Base-by-base conservation (phyloP, 1,140 invertebrate genomes). In the Lithobius niger region DNA sequence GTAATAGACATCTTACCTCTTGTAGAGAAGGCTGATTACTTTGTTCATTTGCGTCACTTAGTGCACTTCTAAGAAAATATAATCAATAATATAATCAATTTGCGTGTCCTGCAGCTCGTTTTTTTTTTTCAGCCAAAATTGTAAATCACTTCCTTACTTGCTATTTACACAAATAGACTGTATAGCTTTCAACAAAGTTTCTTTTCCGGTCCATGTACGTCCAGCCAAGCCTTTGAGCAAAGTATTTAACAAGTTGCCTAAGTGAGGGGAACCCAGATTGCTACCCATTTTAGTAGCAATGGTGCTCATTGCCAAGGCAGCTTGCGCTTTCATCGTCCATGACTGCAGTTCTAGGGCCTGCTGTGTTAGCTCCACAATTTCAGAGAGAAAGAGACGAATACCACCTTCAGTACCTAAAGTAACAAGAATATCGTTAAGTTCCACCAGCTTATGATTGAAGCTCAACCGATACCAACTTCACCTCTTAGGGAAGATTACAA, bases 141-240 rank as follows among this genome's bases (percentile, higher is more conserved):
- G n/a, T n/a, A n/a, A n/a, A n/a, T n/a, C n/a, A n/a, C n/a, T n/a
- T n/a, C n/a, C 26, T 24, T 69, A 84, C 82, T 78, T 81, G 77
- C 82, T 80, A 61, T 76, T 77, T 57, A 74, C 75, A 59, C 79
- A 83, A 22, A 92, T 74, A 19, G 69, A 65, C 24, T 83, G 78
- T 13, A 93, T 66, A 1, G 88, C 88, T 62, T 82, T 77, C 2
- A 93, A 64, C 4, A 93, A 66, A 53, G 81, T 76, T 61, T 91
- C 82, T 69, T 95, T 95, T 18, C 89, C 90, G 60, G 82, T 80
- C 80, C 88, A 95, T 0, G 86, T 92, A 63, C 88, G 79, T 3
- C 90, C 89, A 54, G 80, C 77, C n/a, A 90, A 71, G 1, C 82
- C 83, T 50, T 74, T 76, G 0, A 84, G 69, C 27, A 92, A 66